Evolutionary conservation across 2,797 vertebrate species (phyloP).

Genomic region (Microhierax caerulescens): DNA sequence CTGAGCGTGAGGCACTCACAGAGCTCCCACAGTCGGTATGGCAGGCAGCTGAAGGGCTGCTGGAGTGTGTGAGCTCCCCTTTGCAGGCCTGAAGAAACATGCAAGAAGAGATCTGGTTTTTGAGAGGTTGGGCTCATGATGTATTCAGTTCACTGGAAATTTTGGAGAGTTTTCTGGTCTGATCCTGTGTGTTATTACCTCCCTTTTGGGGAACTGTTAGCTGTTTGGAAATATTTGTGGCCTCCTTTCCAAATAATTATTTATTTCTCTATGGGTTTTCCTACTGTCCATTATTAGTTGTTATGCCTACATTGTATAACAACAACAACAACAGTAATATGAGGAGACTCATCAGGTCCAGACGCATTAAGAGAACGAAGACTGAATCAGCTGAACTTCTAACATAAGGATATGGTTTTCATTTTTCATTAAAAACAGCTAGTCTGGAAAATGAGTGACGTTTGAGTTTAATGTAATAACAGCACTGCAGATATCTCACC

Average conservation of each 20-base stretch:
- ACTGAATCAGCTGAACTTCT: background rate
- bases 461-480: background rate
- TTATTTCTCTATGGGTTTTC: background rate
- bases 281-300: background rate
- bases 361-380: background rate
- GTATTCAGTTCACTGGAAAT: background rate
- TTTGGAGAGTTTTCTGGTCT: background rate
- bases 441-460: background rate
- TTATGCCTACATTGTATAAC: constrained; percentile 37
- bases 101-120: background rate
- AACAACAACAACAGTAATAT: constrained; percentile 16
- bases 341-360: background rate
- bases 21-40: rapidly evolving
- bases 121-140: background rate
- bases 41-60: background rate
- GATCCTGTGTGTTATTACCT: background rate
- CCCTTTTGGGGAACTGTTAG: background rate
- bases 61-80: background rate
- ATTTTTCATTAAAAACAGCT: constrained; percentile 28
- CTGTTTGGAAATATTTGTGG: background rate
- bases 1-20: background rate
- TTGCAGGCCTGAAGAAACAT: background rate
- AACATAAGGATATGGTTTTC: constrained; percentile 45
- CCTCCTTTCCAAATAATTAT: background rate
- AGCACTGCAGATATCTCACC: background rate